Base-by-base conservation (phyloP, 2,888 invertebrate species). In the Polymixis flavicincta region DNA sequence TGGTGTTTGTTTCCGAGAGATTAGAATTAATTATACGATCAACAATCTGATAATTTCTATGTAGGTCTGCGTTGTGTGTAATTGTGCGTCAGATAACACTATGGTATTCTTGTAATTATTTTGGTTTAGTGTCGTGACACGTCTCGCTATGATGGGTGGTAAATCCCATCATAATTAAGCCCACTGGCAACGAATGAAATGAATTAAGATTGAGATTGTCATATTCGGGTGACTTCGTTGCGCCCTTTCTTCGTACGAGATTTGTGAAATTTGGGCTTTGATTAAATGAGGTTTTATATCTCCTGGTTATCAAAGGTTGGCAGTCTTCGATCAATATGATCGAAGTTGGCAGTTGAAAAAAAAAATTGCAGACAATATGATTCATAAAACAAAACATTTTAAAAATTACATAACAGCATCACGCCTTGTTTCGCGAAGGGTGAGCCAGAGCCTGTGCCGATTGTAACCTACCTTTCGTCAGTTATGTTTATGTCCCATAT, bases 11-110 rank as follows among this genome's bases (percentile, higher is more conserved):
- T 82, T 88, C 76, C 70, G 72, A 83, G 69, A 73, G 68, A 81
- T 83, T 87, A 72, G 81, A 75, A 76, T 79, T 87, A 83, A 87
- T 84, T 82, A 76, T 48, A 71, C 19, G 75, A 80, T 75, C 55
- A 63, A 75, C 75, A 74, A 81, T 87, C 76, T 66, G 80, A 87
- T 87, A 71, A 63, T 63, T 67, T 76, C 76, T 75, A 77, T 81
- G 72, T 74, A 54, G 59, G 65, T 74, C 52, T 76, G 66, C 61
- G 52, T 14, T 22, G n/a, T 60, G 45, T 48, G 28, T 75, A 65
- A 78, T 75, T 80, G 45, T 74, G 69, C 28, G 55, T 66, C 48
- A 55, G 37, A 17, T 72, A 68, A 14, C 63, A 19, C 55, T 54
- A 66, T 48, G 14, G 25, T 52, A 13, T 22, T 17, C n/a, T 55